phyloP scores from a whole-genome alignment of 2,888 invertebrate genomes.

The Pinctada fucata region DNA sequence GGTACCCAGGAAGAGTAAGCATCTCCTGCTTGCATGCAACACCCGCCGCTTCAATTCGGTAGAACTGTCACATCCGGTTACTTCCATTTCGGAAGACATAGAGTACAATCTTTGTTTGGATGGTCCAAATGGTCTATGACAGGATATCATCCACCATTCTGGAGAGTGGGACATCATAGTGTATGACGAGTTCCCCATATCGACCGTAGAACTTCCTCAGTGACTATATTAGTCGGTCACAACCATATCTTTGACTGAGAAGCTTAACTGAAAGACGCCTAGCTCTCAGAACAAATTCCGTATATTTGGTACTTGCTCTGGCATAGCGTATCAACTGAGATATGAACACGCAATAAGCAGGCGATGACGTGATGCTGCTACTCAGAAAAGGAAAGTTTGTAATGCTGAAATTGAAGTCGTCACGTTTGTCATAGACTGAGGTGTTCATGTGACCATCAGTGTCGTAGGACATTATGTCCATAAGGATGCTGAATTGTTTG shows the following conservation, averaged over 20 bases:
- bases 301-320: not conserved
- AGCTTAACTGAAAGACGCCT: not conserved
- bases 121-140: too few species aligned
- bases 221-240: not conserved
- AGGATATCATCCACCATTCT: too few species aligned
- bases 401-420: conserved; percentile 1
- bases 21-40: too few species aligned
- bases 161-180: not conserved
- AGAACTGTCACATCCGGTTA: too few species aligned
- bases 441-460: not conserved
- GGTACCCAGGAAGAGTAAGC: too few species aligned
- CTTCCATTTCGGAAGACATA: too few species aligned
- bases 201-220: not conserved
- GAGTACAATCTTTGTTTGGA: too few species aligned
- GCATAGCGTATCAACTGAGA: not conserved
- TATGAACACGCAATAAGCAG: not conserved
- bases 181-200: not conserved
- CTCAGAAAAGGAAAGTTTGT: not conserved
- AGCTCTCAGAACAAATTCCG: not conserved
- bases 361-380: conserved; percentile 1
- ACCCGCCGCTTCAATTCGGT: too few species aligned
- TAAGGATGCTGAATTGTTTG: not conserved
- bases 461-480: not conserved
- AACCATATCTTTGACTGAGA: not conserved
- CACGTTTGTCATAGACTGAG: not conserved